Base-by-base conservation (phyloP, 2,797 vertebrate genomes). In the Holocentrus rufus region DNA sequence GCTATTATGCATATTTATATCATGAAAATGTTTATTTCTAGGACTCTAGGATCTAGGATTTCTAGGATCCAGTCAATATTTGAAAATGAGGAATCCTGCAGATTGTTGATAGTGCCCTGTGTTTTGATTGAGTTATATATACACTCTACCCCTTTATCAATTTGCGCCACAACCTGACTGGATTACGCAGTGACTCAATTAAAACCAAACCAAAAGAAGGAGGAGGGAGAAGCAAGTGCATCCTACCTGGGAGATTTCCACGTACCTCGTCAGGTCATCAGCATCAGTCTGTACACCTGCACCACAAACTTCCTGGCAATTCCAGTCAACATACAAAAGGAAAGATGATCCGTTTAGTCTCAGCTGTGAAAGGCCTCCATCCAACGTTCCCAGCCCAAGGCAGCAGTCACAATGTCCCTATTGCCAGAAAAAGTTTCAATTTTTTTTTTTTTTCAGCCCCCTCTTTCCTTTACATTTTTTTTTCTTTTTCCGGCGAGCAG, bases 161-260 rank as follows among this genome's bases (percentile, higher is more conserved):
- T 47, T 15, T 25, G 42, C 30, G 13, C 8, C 1, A 34, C 18
- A 4, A 6, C 18, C 47, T n/a, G 30, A 78, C 7, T 4, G 23
- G 34, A 56, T 23, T 8, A 10, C 27, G 0, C 7, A 23, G 18
- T 60, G 22, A 23, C 7, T 67, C 1, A 2, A 11, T 42, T 49
- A 36, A 0, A 15, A 10, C 52, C 0, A 7, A 74, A 76, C 5
- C 4, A 61, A n/a, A 68, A 25, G n/a, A 47, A n/a, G 2, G 1
- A 54, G n/a, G 10, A 34, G 14, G 7, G 8, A 7, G 18, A 34
- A 36, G 34, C 4, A 68, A 44, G 5, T 55, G 23, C 27, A 17
- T 72, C 80, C 27, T 92, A 93, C 93, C 92, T 88, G 72, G 69
- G 17, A 80, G 74, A 70, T 60, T 67, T 69, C 69, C 56, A 36